phyloP scores from a whole-genome alignment of 1,140 invertebrate species.

The Drosophila dunni region DNA sequence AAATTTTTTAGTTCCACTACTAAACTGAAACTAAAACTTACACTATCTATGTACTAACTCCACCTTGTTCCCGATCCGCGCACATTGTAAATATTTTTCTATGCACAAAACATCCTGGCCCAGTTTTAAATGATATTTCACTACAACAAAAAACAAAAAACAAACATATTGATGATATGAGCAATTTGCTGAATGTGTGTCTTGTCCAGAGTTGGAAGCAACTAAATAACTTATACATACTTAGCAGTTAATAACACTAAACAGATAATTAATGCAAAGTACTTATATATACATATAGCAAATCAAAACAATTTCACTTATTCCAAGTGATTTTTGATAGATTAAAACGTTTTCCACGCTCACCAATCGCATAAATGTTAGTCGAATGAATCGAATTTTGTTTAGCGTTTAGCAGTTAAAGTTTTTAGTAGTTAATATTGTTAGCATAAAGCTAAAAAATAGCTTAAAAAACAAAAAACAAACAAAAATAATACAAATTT shows the following conservation, averaged over 20 bases:
- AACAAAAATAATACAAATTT: slow-evolving; percentile 38
- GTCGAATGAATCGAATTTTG: slow-evolving; percentile 60
- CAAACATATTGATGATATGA: slow-evolving; percentile 59
- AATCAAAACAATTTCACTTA: slow-evolving; percentile 12
- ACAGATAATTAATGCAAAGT: slow-evolving; percentile 30
- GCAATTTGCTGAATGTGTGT: slow-evolving; percentile 81
- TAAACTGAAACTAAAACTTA: slow-evolving; percentile 1
- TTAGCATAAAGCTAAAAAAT: slow-evolving; percentile 47
- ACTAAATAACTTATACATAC: slow-evolving; percentile 56
- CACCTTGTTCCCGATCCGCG: neutral
- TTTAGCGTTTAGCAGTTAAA: slow-evolving; percentile 64
- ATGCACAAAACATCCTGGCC: slow-evolving; percentile 56
- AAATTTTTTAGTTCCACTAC: slow-evolving; percentile 18
- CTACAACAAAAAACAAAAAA: no score
- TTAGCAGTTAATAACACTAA: slow-evolving; percentile 26
- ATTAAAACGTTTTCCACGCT: slow-evolving; percentile 10
- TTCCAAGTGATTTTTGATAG: neutral
- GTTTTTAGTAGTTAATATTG: slow-evolving; percentile 67
- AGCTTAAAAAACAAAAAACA: neutral
- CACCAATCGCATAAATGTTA: slow-evolving; percentile 12
- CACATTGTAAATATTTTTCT: slow-evolving; percentile 77
- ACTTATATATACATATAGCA: slow-evolving; percentile 3
- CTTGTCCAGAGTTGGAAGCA: slow-evolving; percentile 78
- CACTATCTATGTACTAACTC: slow-evolving; percentile 6
- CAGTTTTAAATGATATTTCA: slow-evolving; percentile 50